Evolutionary conservation across 2,888 invertebrate genomes (phyloP), one percentile per base, ranked within the genome.

Genomic region (Caenorhabditis parvicauda): DNA sequence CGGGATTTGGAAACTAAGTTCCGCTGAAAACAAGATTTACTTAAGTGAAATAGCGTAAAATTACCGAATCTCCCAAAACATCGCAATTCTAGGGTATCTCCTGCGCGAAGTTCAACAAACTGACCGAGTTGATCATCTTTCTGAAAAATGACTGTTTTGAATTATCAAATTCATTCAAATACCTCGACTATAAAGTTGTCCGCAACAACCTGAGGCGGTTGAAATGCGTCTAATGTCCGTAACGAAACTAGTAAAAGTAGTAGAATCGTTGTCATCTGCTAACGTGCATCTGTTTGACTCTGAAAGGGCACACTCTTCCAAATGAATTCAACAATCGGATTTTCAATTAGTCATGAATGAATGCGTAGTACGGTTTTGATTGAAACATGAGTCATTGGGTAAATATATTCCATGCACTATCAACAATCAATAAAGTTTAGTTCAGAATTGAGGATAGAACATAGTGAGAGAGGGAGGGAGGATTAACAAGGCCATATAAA

Each of bases 51-150:
- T n/a, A 44, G 29, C 12, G 9, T n/a, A 28, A 2, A 39, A 42
- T 29, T 38, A 62, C 61, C 57, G 39, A 21, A 44, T 32, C 50
- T 45, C 37, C 58, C 63, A 21, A 24, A 21, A 25, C 67, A 67
- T 39, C 25, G 47, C 3, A 67, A n/a, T 2, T 46, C 21, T 14
- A 67, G 35, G 2, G 27, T 43, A 19, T 59, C 52, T 4, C 54
- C 47, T 19, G 56, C 59, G 25, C 39, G 32, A 12, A 67, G 14
- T 35, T 64, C 64, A 1, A 67, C 47, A 46, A 61, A 67, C 32
- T 28, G 27, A 1, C 64, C 64, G 17, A 64, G 45, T 14, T 25
- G 25, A 9, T 39, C 48, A 29, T 67, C 47, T 2, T 48, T 39
- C 59, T 66, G 49, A 46, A 64, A 42, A 27, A 22, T 25, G n/a